Percentiles rank a stretch among this genome's conserved stretches.
phyloP scores from a whole-genome alignment of 2,888 invertebrate species.

The Saturnia japonica region DNA sequence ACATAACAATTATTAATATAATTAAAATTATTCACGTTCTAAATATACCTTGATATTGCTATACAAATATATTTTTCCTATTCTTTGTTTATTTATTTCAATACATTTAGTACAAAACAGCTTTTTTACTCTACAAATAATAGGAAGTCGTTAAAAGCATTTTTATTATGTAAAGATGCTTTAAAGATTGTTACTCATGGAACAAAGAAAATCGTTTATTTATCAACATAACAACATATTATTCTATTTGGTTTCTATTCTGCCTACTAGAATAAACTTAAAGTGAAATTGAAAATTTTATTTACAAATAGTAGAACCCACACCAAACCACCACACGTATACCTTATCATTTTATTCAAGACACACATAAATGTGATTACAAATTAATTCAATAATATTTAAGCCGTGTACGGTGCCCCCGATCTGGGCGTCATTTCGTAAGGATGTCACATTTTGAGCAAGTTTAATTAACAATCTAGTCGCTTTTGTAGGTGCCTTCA shows the following conservation, averaged over 20 bases:
- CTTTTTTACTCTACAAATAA: constrained; percentile 18
- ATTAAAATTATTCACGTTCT: constrained; percentile 43
- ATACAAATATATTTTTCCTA: background rate
- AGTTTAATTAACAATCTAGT: constrained; percentile 82
- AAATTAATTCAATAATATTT: constrained; percentile 80
- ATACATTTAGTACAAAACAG: constrained; percentile 9
- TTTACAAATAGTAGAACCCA: background rate
- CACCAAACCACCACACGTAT: background rate
- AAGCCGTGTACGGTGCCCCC: constrained; percentile 77
- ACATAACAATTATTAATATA: constrained; percentile 64
- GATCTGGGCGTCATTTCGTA: constrained; percentile 73
- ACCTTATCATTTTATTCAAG: constrained; percentile 64
- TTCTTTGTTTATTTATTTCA: background rate
- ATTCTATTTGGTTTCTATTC: constrained; percentile 16
- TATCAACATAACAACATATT: constrained; percentile 18
- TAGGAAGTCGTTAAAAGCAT: constrained; percentile 22
- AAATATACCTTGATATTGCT: background rate
- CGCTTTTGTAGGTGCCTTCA: constrained; percentile 81
- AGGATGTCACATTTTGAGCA: constrained; percentile 81
- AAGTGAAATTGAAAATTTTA: constrained; percentile 5
- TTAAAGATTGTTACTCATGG: constrained; percentile 17
- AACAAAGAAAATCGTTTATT: constrained; percentile 17
- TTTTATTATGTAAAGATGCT: constrained; percentile 21
- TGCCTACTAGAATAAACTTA: constrained; percentile 13
- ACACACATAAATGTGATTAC: constrained; percentile 78